Evolutionary conservation across 2,888 invertebrate species (phyloP).

Genomic region (Crioceris asparagi): DNA sequence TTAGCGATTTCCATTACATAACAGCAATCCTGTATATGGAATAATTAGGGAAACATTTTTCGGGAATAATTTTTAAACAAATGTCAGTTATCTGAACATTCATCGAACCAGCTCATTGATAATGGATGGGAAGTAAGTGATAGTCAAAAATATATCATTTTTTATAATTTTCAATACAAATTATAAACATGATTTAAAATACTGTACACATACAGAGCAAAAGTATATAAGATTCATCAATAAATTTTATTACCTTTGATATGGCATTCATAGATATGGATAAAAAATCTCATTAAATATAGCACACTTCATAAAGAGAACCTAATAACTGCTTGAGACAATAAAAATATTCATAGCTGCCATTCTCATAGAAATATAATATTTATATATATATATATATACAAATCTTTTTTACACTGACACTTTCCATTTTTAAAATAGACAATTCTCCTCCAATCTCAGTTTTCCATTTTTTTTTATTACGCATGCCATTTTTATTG

Average conservation of each 20-base stretch:
- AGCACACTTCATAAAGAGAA: constrained; percentile 32
- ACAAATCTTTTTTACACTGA: constrained; percentile 33
- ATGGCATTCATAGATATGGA: constrained; percentile 41
- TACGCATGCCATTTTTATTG: too few species aligned
- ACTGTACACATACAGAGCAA: constrained; percentile 56
- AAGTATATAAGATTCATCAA: constrained; percentile 34
- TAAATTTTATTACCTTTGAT: constrained; percentile 34
- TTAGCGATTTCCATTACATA: too few species aligned
- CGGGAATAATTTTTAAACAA: too few species aligned
- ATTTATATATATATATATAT: constrained; percentile 24
- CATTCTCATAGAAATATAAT: constrained; percentile 34
- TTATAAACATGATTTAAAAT: constrained; percentile 73
- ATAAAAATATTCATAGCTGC: constrained; percentile 35
- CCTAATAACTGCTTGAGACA: constrained; percentile 27
- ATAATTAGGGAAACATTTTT: too few species aligned
- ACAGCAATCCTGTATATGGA: too few species aligned
- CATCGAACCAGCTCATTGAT: too few species aligned
- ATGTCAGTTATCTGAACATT: too few species aligned
- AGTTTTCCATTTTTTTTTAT: too few species aligned
- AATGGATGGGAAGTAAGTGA: too few species aligned
- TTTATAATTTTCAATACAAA: constrained; percentile 69
- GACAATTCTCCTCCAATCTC: constrained; percentile 15
- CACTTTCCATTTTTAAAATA: constrained; percentile 30
- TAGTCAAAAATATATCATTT: constrained; percentile 30
- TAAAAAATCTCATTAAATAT: constrained; percentile 33